Evolutionary conservation across 1,140 invertebrate genomes (phyloP).

Genomic region (Drosophila trapezifrons): DNA sequence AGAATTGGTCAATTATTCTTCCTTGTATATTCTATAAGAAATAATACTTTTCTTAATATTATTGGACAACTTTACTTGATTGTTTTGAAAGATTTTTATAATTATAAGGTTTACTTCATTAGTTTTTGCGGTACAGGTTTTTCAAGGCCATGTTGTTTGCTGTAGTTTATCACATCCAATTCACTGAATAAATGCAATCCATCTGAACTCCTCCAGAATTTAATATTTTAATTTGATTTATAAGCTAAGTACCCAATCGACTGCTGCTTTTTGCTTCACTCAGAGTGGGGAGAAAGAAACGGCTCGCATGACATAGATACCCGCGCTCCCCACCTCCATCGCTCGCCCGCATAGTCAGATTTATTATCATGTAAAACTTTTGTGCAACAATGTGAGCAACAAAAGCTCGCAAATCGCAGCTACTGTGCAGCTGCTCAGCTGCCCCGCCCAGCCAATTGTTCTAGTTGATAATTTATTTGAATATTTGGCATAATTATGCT

Average conservation of each 20-base stretch:
- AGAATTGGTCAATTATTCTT: not conserved
- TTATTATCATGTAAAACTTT: slow-evolving; percentile 79
- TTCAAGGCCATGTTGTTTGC: not conserved
- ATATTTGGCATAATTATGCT: slow-evolving; percentile 74
- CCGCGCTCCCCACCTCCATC: slow-evolving; percentile 10
- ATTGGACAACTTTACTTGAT: too few species aligned
- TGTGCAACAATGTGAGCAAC: slow-evolving; percentile 71
- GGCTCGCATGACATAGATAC: slow-evolving; percentile 51
- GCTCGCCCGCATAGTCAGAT: slow-evolving; percentile 41
- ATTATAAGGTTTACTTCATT: not conserved
- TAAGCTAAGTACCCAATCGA: slow-evolving; percentile 14
- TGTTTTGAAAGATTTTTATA: too few species aligned
- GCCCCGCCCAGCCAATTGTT: slow-evolving; percentile 53
- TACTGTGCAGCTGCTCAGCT: slow-evolving; percentile 65
- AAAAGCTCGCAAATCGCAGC: slow-evolving; percentile 56
- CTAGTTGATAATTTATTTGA: slow-evolving; percentile 81
- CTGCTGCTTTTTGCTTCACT: slow-evolving; percentile 6
- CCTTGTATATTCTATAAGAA: too few species aligned
- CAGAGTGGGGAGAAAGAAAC: not conserved
- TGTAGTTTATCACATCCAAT: not conserved
- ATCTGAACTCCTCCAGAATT: not conserved
- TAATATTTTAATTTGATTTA: slow-evolving; percentile 18
- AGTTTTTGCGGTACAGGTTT: not conserved
- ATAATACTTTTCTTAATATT: too few species aligned
- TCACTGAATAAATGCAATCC: not conserved